Evolutionary conservation across 2,888 invertebrate species (phyloP), one percentile per base, ranked within the genome.

Genomic region (Shargacucullia verbasci): DNA sequence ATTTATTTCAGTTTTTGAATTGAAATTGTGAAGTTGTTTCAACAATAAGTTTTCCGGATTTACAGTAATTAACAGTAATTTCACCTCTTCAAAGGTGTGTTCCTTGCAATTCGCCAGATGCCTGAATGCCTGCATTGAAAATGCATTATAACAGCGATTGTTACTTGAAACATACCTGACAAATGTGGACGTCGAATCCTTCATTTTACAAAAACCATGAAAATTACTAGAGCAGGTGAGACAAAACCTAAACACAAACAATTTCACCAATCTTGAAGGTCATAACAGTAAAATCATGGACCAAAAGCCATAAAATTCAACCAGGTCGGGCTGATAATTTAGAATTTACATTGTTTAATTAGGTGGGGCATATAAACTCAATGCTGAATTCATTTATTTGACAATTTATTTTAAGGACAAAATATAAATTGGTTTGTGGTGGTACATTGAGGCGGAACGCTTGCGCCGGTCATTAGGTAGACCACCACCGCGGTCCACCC

Each of bases 351-450:
- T 43, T 47, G 55, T 63, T 72, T 55, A 70, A 73, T 74, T 67
- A 57, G 50, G 59, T 49, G 57, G 29, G 8, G 39, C 39, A 58
- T 55, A 63, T 64, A 59, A 67, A 70, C 38, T 14, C 34, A 46
- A 60, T 47, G 37, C 35, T 45, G 49, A 62, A 77, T 70, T 70
- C 33, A 71, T 78, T 73, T 67, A 61, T 57, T 56, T 50, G 50
- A 70, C 68, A 66, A 71, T 79, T 74, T 76, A 81, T 79, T 79
- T 73, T 65, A 68, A 64, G 70, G 69, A 73, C 68, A 59, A 58
- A 75, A 77, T 70, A 78, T 81, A 80, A 81, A 84, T 84, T 80
- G 78, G 80, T 79, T 79, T 82, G 80, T 60, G 81, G 84, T 56
- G 37, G 52, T 56, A 75, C 79, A 79, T 73, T 74, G 79, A 75